phyloP scores from a whole-genome alignment of 2,113 vertebrate species.

The Heterotilapia buettikoferi region DNA sequence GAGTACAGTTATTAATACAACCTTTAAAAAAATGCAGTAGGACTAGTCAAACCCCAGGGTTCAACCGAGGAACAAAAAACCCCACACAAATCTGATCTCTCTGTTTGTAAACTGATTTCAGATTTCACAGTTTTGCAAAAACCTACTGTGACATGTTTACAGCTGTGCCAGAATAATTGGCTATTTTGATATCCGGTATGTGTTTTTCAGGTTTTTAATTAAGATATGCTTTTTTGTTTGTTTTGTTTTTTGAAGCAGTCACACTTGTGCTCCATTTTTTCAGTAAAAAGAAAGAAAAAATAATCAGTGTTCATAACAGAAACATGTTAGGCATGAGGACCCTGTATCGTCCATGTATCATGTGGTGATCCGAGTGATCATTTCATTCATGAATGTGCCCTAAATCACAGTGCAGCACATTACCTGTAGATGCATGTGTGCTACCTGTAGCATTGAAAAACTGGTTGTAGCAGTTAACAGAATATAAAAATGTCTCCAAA shows the following conservation, averaged over 20 bases:
- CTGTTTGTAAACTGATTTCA: not conserved
- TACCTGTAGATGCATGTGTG: not conserved
- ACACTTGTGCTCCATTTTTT: rapidly evolving
- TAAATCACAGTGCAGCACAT: not conserved
- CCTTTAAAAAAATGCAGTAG: not conserved
- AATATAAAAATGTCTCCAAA: not conserved
- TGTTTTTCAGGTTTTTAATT: not conserved
- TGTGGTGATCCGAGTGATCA: rapidly evolving
- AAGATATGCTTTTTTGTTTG: rapidly evolving
- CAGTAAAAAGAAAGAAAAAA: rapidly evolving
- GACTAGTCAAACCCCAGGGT: not conserved
- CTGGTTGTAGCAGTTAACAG: not conserved
- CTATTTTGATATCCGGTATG: rapidly evolving
- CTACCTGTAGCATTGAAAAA: not conserved
- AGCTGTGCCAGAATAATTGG: not conserved
- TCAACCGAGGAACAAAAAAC: rapidly evolving
- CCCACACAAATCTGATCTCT: rapidly evolving
- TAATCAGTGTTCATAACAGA: not conserved
- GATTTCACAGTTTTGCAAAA: not conserved
- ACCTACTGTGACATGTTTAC: not conserved
- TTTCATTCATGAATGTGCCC: not conserved
- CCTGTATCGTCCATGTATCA: rapidly evolving
- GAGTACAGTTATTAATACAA: not conserved
- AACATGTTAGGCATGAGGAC: rapidly evolving
- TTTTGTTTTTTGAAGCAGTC: not conserved